phyloP scores from a whole-genome alignment of 2,113 vertebrate species.

The Piprites chloris region DNA sequence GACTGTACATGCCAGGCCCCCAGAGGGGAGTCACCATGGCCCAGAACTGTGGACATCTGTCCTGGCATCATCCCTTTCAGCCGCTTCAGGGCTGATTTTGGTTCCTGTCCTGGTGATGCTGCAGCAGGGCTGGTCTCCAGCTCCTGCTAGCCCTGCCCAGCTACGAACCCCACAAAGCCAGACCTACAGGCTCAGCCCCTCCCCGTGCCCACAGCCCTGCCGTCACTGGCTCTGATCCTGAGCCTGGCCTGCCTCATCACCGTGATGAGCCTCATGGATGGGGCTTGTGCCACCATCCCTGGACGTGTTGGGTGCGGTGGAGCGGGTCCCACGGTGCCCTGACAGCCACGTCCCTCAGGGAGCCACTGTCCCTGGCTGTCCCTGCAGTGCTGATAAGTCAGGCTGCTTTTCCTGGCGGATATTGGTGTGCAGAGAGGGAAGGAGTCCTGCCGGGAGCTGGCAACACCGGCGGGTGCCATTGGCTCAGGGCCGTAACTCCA shows the following conservation, averaged over 20 bases:
- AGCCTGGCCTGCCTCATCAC: not conserved
- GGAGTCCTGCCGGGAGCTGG: not conserved
- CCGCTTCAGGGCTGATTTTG: too few species aligned
- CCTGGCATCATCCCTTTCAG: not conserved
- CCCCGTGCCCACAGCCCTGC: not conserved
- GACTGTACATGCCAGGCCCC: not conserved
- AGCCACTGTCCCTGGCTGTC: rapidly evolving
- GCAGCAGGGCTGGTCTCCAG: not conserved
- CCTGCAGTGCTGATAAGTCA: not conserved
- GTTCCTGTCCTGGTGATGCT: rapidly evolving
- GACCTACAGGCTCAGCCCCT: too few species aligned
- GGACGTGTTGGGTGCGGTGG: not conserved
- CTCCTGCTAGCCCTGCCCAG: not conserved
- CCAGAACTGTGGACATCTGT: not conserved
- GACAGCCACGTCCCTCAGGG: rapidly evolving
- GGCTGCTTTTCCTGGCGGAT: not conserved
- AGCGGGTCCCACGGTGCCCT: not conserved
- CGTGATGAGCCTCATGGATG: not conserved
- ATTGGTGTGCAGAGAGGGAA: not conserved
- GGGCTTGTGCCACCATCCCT: not conserved
- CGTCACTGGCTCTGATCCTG: rapidly evolving
- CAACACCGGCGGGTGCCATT: rapidly evolving
- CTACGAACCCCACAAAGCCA: rapidly evolving
- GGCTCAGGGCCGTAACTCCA: rapidly evolving
- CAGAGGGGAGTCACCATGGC: too few species aligned